A percentile compares a stretch with the other conserved stretches of the same genome.
Conservation (phyloP, 2,888 invertebrate genomes). For the Drosophila maculinotata region DNA sequence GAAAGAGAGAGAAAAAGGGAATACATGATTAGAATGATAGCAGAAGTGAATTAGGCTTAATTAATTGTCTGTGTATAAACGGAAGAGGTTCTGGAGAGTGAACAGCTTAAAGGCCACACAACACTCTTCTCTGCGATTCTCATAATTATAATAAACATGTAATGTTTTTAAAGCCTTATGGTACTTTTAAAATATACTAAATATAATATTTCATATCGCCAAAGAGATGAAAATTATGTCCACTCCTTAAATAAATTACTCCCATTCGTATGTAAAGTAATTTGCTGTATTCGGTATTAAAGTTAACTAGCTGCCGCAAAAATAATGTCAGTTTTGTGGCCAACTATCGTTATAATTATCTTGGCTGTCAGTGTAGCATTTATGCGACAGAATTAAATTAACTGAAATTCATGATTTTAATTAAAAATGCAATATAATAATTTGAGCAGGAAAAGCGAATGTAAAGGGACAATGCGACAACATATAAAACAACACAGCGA, state of each 20-base stretch:
- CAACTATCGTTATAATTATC: conserved; percentile 14
- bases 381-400: conserved; percentile 31
- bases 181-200: no score
- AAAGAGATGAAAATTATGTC: no score
- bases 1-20: not conserved
- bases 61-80: no score
- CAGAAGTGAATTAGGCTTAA: not conserved
- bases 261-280: not conserved
- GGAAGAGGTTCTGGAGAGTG: no score
- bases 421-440: conserved; percentile 66
- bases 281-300: not conserved
- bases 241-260: no score
- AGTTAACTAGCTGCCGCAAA: conserved; percentile 4
- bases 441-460: conserved; percentile 24
- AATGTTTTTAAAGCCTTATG: no score
- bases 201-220: no score
- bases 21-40: conserved; percentile 10
- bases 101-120: no score
- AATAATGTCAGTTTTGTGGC: conserved; percentile 12
- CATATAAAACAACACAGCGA: conserved; percentile 39
- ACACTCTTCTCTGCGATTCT: not conserved
- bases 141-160: no score
- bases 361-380: conserved; percentile 15
- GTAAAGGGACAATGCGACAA: conserved; percentile 40
- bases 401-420: conserved; percentile 59